These are phyloP conservation scores for Corbicula japonica DNA, from an alignment of 2,888 invertebrate genomes.

Conservation along the genomic window DNA sequence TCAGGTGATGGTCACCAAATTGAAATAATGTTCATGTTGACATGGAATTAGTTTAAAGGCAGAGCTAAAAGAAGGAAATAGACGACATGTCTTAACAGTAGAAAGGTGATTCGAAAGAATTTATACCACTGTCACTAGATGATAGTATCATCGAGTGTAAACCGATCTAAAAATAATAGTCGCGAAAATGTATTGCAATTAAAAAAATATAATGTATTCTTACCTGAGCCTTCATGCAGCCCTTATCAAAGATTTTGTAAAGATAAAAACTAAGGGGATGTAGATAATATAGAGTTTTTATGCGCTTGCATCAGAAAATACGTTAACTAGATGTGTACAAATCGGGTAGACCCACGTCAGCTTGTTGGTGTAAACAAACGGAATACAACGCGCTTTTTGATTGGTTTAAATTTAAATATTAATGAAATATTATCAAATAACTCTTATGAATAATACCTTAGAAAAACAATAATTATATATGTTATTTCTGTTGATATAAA, in stretches of 20 bases:
- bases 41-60: no score
- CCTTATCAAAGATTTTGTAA: not conserved
- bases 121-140: no score
- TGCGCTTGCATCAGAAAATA: slow-evolving; percentile 52
- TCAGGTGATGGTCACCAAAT: no score
- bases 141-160: not conserved
- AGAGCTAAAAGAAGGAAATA: no score
- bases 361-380: slow-evolving; percentile 35
- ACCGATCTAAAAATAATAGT: not conserved
- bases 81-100: no score
- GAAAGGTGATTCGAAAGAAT: no score
- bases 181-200: slow-evolving; percentile 33
- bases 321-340: slow-evolving; percentile 32
- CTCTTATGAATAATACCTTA: no score
- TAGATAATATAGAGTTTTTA: not conserved
- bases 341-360: slow-evolving; percentile 44
- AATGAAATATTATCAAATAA: no score
- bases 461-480: no score
- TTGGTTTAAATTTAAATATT: slow-evolving; percentile 17
- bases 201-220: not conserved
- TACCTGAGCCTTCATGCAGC: not conserved
- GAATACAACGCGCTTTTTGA: slow-evolving; percentile 12
- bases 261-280: no score
- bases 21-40: no score
- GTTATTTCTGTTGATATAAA: no score